Percentiles rank a stretch among this genome's conserved stretches.
phyloP scores from a whole-genome alignment of 37 sponge, comb jelly and placozoan species.

The Chondrosia reniformis region DNA sequence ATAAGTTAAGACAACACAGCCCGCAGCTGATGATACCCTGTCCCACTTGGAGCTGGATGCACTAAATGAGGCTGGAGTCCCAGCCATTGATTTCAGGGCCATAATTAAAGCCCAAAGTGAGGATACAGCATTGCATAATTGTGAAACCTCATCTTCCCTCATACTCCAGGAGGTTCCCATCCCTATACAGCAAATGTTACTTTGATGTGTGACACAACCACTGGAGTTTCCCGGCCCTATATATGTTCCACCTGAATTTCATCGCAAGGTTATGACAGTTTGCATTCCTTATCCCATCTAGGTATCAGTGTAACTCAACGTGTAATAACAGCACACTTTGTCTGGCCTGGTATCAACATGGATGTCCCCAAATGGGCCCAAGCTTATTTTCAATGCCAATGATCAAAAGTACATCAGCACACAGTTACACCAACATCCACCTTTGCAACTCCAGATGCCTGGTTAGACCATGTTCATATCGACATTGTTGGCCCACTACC shows the following conservation, averaged over 20 bases:
- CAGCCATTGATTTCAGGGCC: constrained; percentile 28
- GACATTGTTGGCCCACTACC: constrained; percentile 53
- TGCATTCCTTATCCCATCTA: constrained; percentile 41
- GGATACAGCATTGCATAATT: not conserved
- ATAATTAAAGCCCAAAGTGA: constrained; percentile 31
- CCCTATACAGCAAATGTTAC: not conserved
- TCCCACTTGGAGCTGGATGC: constrained; percentile 20
- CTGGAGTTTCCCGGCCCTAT: constrained; percentile 32
- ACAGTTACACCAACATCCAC: constrained; percentile 21
- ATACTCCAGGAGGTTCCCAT: constrained; percentile 14
- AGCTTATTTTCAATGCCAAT: constrained; percentile 39
- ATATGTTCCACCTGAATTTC: constrained; percentile 23
- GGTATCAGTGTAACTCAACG: constrained; percentile 36
- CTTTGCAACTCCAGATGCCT: constrained; percentile 30
- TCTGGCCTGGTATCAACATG: constrained; percentile 48
- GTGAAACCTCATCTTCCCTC: not conserved
- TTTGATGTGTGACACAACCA: constrained; percentile 34
- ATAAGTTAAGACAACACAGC: constrained; percentile 1
- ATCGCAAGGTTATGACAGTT: constrained; percentile 19
- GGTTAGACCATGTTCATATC: constrained; percentile 44
- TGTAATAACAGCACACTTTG: constrained; percentile 27
- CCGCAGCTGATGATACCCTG: constrained; percentile 31
- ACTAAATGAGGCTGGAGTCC: not conserved
- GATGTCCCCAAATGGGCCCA: constrained; percentile 36
- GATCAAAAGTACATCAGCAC: constrained; percentile 45